A percentile compares a stretch with the other conserved stretches of the same genome.
phyloP scores from a whole-genome alignment of 1,140 invertebrate species.

The Brachionus plicatilis region DNA sequence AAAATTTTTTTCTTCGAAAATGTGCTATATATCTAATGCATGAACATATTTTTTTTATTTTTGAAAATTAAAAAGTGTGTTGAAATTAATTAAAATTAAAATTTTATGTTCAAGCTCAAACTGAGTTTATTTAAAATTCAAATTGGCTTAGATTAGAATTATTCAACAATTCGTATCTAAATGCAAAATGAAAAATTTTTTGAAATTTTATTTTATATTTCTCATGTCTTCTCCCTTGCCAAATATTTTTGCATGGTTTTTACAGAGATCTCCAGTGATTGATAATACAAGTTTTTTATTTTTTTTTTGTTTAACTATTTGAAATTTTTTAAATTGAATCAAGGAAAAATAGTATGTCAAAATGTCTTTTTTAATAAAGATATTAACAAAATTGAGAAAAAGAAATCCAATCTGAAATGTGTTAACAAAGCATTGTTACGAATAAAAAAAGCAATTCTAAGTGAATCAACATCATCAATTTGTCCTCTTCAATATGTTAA shows the following conservation, averaged over 20 bases:
- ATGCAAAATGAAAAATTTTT: not conserved
- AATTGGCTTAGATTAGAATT: not conserved
- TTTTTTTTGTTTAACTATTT: not conserved
- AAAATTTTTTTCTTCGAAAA: too few relatives aligned
- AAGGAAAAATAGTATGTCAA: not conserved
- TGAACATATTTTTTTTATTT: not conserved
- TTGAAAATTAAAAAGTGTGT: not conserved
- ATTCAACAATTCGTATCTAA: not conserved
- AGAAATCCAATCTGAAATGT: not conserved
- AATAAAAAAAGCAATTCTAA: slow-evolving; percentile 35
- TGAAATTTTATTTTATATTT: not conserved
- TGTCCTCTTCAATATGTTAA: slow-evolving; percentile 34
- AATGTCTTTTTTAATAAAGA: not conserved
- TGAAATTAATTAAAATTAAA: not conserved
- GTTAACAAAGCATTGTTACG: slow-evolving; percentile 6
- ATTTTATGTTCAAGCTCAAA: not conserved
- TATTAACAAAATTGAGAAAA: not conserved
- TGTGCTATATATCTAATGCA: not conserved
- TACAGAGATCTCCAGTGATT: not conserved
- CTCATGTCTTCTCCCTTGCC: not conserved
- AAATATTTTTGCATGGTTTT: slow-evolving; percentile 12
- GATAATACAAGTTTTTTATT: slow-evolving; percentile 1
- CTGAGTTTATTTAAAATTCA: not conserved
- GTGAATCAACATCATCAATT: not conserved
- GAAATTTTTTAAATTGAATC: not conserved